Percentiles rank a stretch among this genome's conserved stretches.
Evolutionary conservation across 2,888 invertebrate genomes (phyloP).

Genomic region (Lepidochrysops patricia): DNA sequence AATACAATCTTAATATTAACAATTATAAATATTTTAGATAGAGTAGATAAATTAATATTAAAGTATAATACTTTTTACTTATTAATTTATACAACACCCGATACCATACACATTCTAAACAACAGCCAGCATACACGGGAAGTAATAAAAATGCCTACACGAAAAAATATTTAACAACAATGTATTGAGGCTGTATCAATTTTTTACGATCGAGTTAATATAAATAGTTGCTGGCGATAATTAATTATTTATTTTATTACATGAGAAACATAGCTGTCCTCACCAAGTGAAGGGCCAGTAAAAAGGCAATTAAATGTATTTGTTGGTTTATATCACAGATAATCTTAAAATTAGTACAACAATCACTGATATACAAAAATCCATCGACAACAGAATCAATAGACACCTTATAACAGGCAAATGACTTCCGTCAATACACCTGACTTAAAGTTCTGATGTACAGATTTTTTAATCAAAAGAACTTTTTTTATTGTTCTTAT

Average conservation of each 20-base stretch:
- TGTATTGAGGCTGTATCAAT: not conserved
- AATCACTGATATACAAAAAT: too few species aligned
- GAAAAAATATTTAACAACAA: not conserved
- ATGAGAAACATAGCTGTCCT: not conserved
- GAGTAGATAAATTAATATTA: too few species aligned
- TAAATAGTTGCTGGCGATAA: not conserved
- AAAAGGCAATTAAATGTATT: not conserved
- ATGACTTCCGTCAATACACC: too few species aligned
- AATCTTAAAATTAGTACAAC: not conserved
- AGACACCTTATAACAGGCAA: too few species aligned
- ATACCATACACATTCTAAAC: not conserved
- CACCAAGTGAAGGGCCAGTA: not conserved
- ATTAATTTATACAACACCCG: not conserved
- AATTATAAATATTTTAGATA: too few species aligned
- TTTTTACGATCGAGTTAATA: not conserved
- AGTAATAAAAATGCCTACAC: not conserved
- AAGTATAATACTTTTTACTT: too few species aligned
- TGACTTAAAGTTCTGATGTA: too few species aligned
- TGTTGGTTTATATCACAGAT: not conserved
- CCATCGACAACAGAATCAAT: too few species aligned
- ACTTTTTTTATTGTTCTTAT: too few species aligned
- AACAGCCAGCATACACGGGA: not conserved
- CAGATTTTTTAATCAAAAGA: too few species aligned
- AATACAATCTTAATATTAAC: too few species aligned
- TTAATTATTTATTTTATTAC: conserved; percentile 1